Evolutionary conservation across 2,113 vertebrate genomes (phyloP).

Genomic region (Anthoscopus minutus): DNA sequence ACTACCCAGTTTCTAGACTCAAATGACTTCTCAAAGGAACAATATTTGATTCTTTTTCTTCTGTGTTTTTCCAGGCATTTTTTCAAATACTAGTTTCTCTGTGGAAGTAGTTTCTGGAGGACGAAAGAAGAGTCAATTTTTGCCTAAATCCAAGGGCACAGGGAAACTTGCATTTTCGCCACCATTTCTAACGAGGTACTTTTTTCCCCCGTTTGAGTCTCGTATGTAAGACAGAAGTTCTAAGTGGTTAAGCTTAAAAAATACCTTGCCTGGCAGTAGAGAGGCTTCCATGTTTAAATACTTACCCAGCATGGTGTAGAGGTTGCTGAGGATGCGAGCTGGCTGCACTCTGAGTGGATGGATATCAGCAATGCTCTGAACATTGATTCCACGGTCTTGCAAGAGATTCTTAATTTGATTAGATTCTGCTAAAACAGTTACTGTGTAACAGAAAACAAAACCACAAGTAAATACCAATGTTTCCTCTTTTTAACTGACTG

Average conservation of each 20-base stretch:
- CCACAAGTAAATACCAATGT: background rate
- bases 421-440: constrained; percentile 89
- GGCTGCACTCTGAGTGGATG: constrained; percentile 87
- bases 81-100: background rate
- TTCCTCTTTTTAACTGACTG: background rate
- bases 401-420: constrained; percentile 83
- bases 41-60: background rate
- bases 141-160: background rate
- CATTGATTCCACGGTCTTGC: constrained; percentile 74
- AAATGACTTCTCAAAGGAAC: background rate
- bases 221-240: background rate
- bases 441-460: constrained; percentile 65
- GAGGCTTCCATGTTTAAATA: background rate
- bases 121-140: background rate
- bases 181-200: background rate
- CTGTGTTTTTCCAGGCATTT: background rate
- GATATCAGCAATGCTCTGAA: constrained; percentile 86
- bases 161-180: background rate
- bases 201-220: background rate
- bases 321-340: constrained; percentile 91
- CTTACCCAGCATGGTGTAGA: constrained; percentile 93
- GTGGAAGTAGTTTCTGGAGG: background rate
- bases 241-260: background rate
- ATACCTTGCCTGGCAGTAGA: background rate
- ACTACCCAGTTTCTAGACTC: background rate